phyloP scores from a whole-genome alignment of 2,888 invertebrate genomes.

The Nomada hirtipes region DNA sequence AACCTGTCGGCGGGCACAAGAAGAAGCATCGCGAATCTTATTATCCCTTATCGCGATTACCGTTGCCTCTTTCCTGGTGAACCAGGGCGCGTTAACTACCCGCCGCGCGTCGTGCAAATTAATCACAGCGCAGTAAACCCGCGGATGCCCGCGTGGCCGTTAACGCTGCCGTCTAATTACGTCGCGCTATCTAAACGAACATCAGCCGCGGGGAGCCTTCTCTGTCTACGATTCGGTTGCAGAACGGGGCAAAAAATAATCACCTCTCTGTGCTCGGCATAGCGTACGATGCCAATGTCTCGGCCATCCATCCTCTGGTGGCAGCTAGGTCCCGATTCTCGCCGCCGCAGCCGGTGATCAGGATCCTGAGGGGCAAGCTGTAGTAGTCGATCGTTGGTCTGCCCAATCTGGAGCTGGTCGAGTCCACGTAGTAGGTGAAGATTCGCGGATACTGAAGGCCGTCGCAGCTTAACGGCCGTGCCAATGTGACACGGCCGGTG shows the following conservation, averaged over 20 bases:
- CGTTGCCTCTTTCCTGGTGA: not conserved
- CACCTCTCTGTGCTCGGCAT: constrained; percentile 92
- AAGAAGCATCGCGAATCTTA: constrained; percentile 2
- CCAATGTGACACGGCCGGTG: constrained; percentile 90
- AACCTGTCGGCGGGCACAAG: constrained; percentile 86
- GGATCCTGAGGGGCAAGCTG: constrained; percentile 91
- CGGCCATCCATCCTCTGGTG: constrained; percentile 94
- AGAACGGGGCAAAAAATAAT: not conserved
- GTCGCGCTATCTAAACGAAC: constrained; percentile 9
- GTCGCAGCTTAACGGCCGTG: constrained; percentile 90
- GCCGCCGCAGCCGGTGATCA: constrained; percentile 90
- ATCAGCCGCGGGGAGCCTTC: not conserved
- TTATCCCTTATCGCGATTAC: not conserved
- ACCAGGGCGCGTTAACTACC: not conserved
- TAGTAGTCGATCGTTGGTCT: constrained; percentile 91
- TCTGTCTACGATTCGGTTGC: not conserved
- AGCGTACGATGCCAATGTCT: constrained; percentile 94
- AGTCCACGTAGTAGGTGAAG: constrained; percentile 94
- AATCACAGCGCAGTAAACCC: not conserved
- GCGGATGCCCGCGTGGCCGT: not conserved
- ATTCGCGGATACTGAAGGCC: constrained; percentile 93
- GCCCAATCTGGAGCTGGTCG: constrained; percentile 91
- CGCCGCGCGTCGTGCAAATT: not conserved
- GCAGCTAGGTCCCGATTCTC: constrained; percentile 88
- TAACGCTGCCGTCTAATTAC: constrained; percentile 12